phyloP scores from a whole-genome alignment of 2,888 invertebrate species.

The Thelaira solivaga region DNA sequence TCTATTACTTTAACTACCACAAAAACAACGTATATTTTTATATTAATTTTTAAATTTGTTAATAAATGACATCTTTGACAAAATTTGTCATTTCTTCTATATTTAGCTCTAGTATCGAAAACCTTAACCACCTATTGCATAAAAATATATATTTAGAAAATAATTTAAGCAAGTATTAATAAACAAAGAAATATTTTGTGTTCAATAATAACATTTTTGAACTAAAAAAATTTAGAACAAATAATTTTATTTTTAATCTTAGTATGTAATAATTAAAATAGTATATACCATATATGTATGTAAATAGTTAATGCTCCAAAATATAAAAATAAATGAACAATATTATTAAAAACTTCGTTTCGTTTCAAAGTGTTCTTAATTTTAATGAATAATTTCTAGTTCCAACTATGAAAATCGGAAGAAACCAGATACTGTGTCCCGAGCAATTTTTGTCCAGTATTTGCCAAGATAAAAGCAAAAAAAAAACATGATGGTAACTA shows the following conservation, averaged over 20 bases:
- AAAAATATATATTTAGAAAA: neutral
- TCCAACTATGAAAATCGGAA: no score
- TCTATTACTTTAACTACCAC: neutral
- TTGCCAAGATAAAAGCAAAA: no score
- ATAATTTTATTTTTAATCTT: no score
- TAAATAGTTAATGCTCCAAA: no score
- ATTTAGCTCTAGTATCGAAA: slow-evolving; percentile 35
- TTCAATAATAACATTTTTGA: no score
- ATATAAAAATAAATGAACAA: neutral
- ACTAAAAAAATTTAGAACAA: no score
- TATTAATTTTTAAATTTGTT: slow-evolving; percentile 6
- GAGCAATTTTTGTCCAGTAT: no score
- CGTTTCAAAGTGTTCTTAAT: neutral
- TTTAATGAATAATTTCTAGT: no score
- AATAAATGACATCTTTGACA: neutral
- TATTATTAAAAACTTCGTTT: neutral
- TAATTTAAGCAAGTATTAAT: no score
- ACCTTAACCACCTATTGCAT: slow-evolving; percentile 36
- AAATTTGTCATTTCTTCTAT: slow-evolving; percentile 32
- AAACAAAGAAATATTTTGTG: neutral
- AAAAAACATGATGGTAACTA: no score
- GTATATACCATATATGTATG: neutral
- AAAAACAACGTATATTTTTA: slow-evolving; percentile 46
- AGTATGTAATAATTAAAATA: neutral
- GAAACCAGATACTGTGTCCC: no score